A percentile compares a stretch with the other conserved stretches of the same genome.
Evolutionary conservation across 2,113 vertebrate genomes (phyloP).

Genomic region (Grantiella picta): DNA sequence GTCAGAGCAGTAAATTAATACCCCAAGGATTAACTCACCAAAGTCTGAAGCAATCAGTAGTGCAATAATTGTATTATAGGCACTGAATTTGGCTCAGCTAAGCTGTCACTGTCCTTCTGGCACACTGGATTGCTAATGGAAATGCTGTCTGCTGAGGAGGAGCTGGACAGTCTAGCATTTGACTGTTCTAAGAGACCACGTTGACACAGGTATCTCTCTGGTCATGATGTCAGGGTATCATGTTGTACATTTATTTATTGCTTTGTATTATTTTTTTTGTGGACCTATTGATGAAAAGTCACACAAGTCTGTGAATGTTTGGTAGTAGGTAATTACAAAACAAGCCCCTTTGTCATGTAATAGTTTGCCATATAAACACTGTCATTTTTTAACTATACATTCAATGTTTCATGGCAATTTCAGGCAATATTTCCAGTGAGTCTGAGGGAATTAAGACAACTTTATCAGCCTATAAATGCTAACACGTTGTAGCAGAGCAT

Average conservation of each 20-base stretch:
- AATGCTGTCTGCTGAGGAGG: neutral
- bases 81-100: neutral
- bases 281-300: neutral
- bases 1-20: constrained; percentile 58
- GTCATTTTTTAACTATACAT: neutral
- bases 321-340: neutral
- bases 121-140: neutral
- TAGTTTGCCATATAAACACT: neutral
- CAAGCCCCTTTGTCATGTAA: neutral
- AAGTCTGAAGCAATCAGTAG: constrained; percentile 47
- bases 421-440: neutral
- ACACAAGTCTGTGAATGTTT: neutral
- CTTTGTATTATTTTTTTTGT: neutral
- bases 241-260: neutral
- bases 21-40: constrained; percentile 16
- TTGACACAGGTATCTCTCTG: constrained; percentile 27
- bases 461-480: neutral
- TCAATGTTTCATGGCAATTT: neutral
- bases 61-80: constrained; percentile 47
- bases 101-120: neutral
- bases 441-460: neutral
- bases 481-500: neutral
- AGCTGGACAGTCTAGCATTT: neutral
- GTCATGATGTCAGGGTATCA: neutral
- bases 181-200: neutral